phyloP scores from a whole-genome alignment of 2,888 invertebrate genomes.

The Camptogramma bilineatum region DNA sequence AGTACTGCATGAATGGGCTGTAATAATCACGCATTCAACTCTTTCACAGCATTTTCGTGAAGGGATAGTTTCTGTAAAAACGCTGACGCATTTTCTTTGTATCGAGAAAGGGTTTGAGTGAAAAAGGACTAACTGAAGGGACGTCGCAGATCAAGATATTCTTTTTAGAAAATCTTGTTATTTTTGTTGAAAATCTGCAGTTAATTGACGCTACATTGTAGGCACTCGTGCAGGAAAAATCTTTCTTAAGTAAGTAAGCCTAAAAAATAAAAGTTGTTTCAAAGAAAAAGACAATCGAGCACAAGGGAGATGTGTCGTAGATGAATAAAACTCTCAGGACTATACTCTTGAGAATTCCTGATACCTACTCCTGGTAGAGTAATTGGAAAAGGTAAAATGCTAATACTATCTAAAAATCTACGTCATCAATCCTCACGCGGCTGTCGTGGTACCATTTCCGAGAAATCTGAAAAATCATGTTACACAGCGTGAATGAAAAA shows the following conservation, averaged over 20 bases:
- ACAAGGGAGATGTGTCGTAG: no score
- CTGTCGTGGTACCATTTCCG: background rate
- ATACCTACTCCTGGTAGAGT: background rate
- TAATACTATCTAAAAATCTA: background rate
- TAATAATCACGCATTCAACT: conserved; percentile 53
- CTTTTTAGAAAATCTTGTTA: background rate
- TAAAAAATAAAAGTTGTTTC: background rate
- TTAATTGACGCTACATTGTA: no score
- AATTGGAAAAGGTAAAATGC: background rate
- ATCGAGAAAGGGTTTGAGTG: conserved; percentile 40
- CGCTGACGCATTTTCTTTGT: conserved; percentile 50
- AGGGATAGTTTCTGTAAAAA: conserved; percentile 50
- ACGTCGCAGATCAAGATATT: background rate
- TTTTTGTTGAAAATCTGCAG: no score
- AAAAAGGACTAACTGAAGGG: background rate
- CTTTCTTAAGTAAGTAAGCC: no score
- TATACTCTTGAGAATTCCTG: background rate
- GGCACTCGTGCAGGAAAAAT: no score
- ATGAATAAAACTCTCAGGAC: background rate
- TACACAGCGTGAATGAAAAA: conserved; percentile 1
- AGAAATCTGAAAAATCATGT: conserved; percentile 1
- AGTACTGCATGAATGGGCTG: conserved; percentile 58
- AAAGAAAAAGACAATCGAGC: background rate
- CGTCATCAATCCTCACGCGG: background rate
- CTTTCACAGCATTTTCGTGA: conserved; percentile 45